Evolutionary conservation across 35 echinoderm and acorn worm species (phyloP), one percentile per base, ranked within the genome.

Genomic region (Ophiothrix spiculata): DNA sequence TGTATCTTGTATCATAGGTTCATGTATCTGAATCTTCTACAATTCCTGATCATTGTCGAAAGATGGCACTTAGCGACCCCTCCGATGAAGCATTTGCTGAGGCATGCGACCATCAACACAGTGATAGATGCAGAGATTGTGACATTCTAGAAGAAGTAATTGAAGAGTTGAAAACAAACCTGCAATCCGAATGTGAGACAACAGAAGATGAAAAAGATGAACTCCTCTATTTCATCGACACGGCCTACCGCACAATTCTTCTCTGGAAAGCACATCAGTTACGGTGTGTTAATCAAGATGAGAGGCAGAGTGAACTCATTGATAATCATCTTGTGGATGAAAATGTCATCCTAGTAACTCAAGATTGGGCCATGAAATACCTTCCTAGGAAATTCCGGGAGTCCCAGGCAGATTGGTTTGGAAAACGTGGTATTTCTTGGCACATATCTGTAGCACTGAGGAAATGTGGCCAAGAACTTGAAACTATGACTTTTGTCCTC

Each of bases 311-410:
- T 15, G 81, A 64, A 38, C 19, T 84, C 25, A 1, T 84, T 21
- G 40, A 84, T 35, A 42, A 1, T 82, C n/a, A 54, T 54, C 60
- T 69, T 10, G 1, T 64, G 60, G 35, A 56, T 56, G 33, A 32
- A 63, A 35, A 33, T 8, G 34, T 32, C 0, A 36, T 73, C 16
- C 64, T 84, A 4, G 35, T 84, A 12, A 84, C 81, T 6, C 45
- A 64, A 37, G 81, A 84, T 42, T 84, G 46, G 81, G 81, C 83
- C 56, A 85, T 75, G 38, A 85, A 85, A 73, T 85, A 74, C 75
- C 31, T 84, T 8, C 81, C 81, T 33, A 56, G 46, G 19, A 84
- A 84, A 37, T 84, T 56, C 31, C 23, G 81, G 29, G 46, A 84
- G 38, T 36, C 41, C 29, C 81, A 84, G 35, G 35, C 33, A 1